These are phyloP conservation scores for Cichlasoma orientale DNA, from an alignment of 2,797 vertebrate species.

Conservation along the genomic window DNA sequence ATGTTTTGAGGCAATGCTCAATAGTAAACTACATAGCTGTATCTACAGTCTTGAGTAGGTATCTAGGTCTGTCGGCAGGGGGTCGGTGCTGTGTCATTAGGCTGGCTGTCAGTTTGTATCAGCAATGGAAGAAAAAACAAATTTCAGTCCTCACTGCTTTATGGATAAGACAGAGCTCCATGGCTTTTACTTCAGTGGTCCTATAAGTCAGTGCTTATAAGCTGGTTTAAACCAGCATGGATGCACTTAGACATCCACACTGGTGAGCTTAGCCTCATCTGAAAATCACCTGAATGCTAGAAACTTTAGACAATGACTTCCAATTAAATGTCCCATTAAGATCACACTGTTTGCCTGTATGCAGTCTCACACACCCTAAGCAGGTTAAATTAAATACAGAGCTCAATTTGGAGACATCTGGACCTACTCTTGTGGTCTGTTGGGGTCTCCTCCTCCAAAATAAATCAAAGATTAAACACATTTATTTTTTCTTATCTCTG, in stretches of 20 bases:
- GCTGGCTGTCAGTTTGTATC: slow-evolving; percentile 53
- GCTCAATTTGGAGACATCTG: background rate
- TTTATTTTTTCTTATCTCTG: background rate
- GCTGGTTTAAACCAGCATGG: slow-evolving; percentile 44
- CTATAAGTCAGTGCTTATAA: slow-evolving; percentile 11
- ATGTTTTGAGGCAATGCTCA: slow-evolving; percentile 56
- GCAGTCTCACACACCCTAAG: slow-evolving; percentile 6
- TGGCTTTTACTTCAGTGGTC: slow-evolving; percentile 55
- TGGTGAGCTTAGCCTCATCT: background rate
- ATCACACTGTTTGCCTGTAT: background rate
- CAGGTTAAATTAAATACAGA: slow-evolving; percentile 35
- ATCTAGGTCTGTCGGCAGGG: slow-evolving; percentile 38
- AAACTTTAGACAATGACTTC: background rate
- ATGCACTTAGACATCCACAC: slow-evolving; percentile 8
- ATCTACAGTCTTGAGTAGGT: slow-evolving; percentile 52
- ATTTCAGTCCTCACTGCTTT: background rate
- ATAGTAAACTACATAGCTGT: slow-evolving; percentile 48
- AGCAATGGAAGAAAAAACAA: slow-evolving; percentile 11
- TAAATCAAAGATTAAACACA: background rate
- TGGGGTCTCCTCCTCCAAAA: background rate
- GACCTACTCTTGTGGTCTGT: slow-evolving; percentile 2
- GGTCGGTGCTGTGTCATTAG: slow-evolving; percentile 43
- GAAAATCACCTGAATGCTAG: slow-evolving; percentile 9
- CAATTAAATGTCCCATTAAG: background rate
- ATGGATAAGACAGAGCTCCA: slow-evolving; percentile 36